A percentile compares a stretch with the other conserved stretches of the same genome.
Evolutionary conservation across 2,888 invertebrate species (phyloP).

Genomic region (Cantharis nigra): DNA sequence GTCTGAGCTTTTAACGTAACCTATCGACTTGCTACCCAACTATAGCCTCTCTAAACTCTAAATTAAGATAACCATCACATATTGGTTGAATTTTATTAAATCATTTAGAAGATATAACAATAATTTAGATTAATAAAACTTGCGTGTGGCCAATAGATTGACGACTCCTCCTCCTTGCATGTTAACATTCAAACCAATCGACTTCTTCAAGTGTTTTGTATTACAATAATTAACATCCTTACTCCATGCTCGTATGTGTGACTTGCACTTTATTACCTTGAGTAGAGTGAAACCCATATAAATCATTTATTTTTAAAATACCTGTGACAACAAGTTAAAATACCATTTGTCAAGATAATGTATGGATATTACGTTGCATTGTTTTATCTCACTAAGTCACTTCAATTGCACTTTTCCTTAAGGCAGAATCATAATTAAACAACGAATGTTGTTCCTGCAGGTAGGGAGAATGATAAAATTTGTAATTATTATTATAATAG

Average conservation of each 20-base stretch:
- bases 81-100: constrained; percentile 21
- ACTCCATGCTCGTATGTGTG: constrained; percentile 14
- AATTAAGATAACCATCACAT: constrained; percentile 7
- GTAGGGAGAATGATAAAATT: background rate
- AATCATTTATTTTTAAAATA: constrained; percentile 21
- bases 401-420: background rate
- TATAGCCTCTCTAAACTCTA: background rate
- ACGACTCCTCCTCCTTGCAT: constrained; percentile 43
- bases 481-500: background rate
- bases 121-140: constrained; percentile 26
- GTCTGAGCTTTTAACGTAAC: background rate
- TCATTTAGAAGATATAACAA: constrained; percentile 18
- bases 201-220: constrained; percentile 35
- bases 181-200: constrained; percentile 43
- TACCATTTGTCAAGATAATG: constrained; percentile 24
- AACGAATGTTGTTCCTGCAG: background rate
- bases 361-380: constrained; percentile 15
- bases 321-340: constrained; percentile 9
- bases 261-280: constrained; percentile 14
- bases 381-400: background rate
- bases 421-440: background rate
- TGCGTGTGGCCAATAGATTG: constrained; percentile 41
- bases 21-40: background rate
- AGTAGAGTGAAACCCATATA: background rate
- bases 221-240: constrained; percentile 28